These are phyloP conservation scores for Drosophila mettleri DNA, from an alignment of 2,888 invertebrate genomes.

Conservation along the genomic window DNA sequence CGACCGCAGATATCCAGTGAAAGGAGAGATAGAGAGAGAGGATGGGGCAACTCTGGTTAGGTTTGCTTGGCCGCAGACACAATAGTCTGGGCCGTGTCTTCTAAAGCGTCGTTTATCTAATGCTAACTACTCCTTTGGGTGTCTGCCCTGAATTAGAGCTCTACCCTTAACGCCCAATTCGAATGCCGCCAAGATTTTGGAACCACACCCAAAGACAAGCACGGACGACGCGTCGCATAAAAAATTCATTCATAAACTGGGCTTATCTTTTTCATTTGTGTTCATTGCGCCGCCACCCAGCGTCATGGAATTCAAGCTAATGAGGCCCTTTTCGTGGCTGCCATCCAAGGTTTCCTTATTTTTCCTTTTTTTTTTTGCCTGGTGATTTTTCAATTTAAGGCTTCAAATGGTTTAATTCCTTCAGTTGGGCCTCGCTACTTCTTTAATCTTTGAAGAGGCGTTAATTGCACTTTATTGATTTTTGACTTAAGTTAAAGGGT, in stretches of 20 bases:
- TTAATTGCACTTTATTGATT: slow-evolving; percentile 36
- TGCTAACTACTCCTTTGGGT: slow-evolving; percentile 78
- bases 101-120: slow-evolving; percentile 72
- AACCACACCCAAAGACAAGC: slow-evolving; percentile 4
- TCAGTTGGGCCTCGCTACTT: slow-evolving; percentile 1
- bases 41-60: too few relatives aligned
- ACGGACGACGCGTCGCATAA: slow-evolving; percentile 52
- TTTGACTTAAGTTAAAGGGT: slow-evolving; percentile 9
- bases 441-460: slow-evolving; percentile 35
- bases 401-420: slow-evolving; percentile 9
- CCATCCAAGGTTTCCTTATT: too few relatives aligned
- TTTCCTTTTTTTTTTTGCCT: background rate
- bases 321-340: slow-evolving; percentile 14
- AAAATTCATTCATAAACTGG: slow-evolving; percentile 73
- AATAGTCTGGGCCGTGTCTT: slow-evolving; percentile 49
- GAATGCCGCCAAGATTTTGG: slow-evolving; percentile 26
- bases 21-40: too few relatives aligned
- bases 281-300: slow-evolving; percentile 20
- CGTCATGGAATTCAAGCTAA: slow-evolving; percentile 15
- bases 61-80: slow-evolving; percentile 15
- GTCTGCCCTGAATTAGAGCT: slow-evolving; percentile 65
- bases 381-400: slow-evolving; percentile 24
- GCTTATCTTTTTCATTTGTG: slow-evolving; percentile 56
- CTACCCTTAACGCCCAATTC: slow-evolving; percentile 44
- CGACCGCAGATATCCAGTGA: too few relatives aligned